A percentile compares a stretch with the other conserved stretches of the same genome.
Conservation (phyloP, 1,140 invertebrate species). For the Sipha flava region DNA sequence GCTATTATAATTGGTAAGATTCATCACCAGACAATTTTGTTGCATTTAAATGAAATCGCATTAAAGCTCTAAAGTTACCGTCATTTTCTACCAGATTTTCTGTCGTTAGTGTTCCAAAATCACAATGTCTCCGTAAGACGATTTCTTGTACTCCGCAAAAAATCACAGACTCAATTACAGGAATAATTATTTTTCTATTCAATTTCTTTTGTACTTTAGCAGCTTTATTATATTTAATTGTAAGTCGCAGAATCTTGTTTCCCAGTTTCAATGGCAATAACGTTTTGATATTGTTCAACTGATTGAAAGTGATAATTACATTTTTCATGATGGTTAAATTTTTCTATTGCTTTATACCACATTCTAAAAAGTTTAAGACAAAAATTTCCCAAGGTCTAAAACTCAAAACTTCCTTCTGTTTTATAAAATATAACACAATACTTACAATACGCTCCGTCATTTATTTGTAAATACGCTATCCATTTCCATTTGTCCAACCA, state of each 20-base stretch:
- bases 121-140: constrained; percentile 30
- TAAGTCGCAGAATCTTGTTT: neutral
- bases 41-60: constrained; percentile 35
- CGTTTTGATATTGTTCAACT: neutral
- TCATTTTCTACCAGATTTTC: constrained; percentile 35
- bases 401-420: neutral
- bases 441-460: neutral
- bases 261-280: neutral
- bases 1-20: constrained; percentile 33
- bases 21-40: constrained; percentile 26
- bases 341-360: neutral
- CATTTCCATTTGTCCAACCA: too few species aligned
- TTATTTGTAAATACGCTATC: too few species aligned
- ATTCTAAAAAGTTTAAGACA: too few species aligned
- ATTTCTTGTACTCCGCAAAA: constrained; percentile 35
- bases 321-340: too few species aligned
- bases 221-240: neutral
- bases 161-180: too few species aligned
- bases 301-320: neutral
- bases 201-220: constrained; percentile 16
- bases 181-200: constrained; percentile 23
- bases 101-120: constrained; percentile 12
- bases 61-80: constrained; percentile 38
- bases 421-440: neutral
- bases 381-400: neutral